Evolutionary conservation across 2,113 vertebrate species (phyloP).

Genomic region (Rhodinocichla rosea): DNA sequence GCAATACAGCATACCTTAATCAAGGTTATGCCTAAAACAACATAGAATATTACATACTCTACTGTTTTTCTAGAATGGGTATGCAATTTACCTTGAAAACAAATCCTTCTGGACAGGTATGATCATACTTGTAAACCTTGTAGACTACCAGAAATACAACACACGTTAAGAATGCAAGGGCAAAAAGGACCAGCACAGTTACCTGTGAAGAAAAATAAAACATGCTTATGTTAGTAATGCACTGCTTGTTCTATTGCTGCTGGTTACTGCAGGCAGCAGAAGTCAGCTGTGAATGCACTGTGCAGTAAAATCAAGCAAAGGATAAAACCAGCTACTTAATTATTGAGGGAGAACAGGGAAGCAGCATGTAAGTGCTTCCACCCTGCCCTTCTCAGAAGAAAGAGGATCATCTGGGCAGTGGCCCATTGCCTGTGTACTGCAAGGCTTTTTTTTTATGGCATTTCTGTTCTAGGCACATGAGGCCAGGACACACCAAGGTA

Average conservation of each 20-base stretch:
- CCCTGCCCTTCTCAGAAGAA: not conserved
- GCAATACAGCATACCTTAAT: not conserved
- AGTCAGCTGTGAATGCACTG: not conserved
- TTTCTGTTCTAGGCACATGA: not conserved
- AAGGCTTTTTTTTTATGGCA: not conserved
- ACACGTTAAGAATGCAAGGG: conserved; percentile 91
- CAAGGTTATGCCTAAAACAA: not conserved
- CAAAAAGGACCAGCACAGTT: conserved; percentile 90
- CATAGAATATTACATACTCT: not conserved
- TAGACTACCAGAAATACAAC: conserved; percentile 97
- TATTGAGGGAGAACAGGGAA: not conserved
- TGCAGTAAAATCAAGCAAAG: not conserved
- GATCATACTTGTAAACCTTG: conserved; percentile 97
- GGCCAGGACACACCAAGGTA: not conserved
- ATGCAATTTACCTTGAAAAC: conserved; percentile 82
- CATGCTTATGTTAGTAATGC: not conserved
- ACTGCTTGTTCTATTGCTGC: not conserved
- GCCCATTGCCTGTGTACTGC: not conserved
- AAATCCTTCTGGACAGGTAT: conserved; percentile 91
- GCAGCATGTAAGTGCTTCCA: not conserved
- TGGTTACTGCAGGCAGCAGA: not conserved
- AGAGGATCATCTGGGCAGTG: not conserved
- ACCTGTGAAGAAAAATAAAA: conserved; percentile 74
- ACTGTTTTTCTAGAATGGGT: not conserved
- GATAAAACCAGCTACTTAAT: not conserved